Evolutionary conservation across 2,797 vertebrate genomes (phyloP), one percentile per base, ranked within the genome.

Genomic region (Calcarius lapponicus): DNA sequence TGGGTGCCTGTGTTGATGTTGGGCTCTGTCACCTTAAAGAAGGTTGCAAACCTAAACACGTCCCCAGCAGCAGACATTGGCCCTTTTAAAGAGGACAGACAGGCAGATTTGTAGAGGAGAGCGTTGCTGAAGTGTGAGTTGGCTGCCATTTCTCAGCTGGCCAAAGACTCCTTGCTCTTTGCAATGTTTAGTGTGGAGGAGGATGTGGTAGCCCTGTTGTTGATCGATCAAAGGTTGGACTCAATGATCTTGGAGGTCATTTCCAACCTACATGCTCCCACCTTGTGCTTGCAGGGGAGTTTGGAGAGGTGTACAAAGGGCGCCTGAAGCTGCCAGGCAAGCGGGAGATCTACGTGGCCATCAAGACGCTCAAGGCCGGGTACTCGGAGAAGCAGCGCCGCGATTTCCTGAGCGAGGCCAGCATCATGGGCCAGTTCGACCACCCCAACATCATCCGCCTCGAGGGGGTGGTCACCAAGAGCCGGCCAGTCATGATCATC

Each of bases 391-490:
- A 99, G 95, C 99, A 99, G 96, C 98, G 99, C 12, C 97, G 99
- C 78, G 99, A 99, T 97, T 99, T 99, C 96, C 98, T 99, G 97
- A 99, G 99, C 0, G 99, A 99, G 97, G 99, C 99, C 3, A 99
- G 99, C 85, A 99, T 99, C 97, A 99, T 99, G 99, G 99, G 99
- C 19, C 99, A 99, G 97, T 99, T 99, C 0, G 99, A 99, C 97
- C 99, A 99, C 94, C 99, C 99, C 54, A 99, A 99, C 94, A 99
- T 99, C 79, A 99, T 99, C 56, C 99, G 99, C 7, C 97, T 99
- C 64, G 99, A 99, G 90, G 99, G 99, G 0, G 99, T 99, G 19
- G 99, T 99, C 93, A 99, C 99, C 95, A 99, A 99, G 96, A 99
- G 99, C 83, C 98, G 99, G 1, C 99, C 99, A 0, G 99, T 99